A percentile compares a stretch with the other conserved stretches of the same genome.
phyloP scores from a whole-genome alignment of 2,888 invertebrate genomes.

The Phaedon cochleariae region DNA sequence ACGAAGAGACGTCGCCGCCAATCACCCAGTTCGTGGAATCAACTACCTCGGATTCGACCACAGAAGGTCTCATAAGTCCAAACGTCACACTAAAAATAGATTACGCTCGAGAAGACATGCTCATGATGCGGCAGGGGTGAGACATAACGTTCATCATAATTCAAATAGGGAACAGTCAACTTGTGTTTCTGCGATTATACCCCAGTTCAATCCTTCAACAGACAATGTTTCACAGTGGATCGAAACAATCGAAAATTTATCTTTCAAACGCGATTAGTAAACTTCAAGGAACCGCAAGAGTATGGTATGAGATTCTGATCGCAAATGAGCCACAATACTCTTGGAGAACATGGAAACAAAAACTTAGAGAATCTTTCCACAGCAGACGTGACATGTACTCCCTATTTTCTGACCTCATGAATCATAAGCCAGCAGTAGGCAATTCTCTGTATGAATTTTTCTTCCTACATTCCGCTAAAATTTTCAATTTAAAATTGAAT shows the following conservation, averaged over 20 bases:
- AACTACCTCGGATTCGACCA: too few relatives aligned
- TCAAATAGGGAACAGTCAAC: too few relatives aligned
- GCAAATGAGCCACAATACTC: conserved; percentile 21
- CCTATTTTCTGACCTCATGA: conserved; percentile 32
- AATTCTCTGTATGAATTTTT: conserved; percentile 9
- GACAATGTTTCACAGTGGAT: too few relatives aligned
- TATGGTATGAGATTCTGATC: conserved; percentile 35
- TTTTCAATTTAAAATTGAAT: conserved; percentile 31
- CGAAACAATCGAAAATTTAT: background rate
- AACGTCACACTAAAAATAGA: too few relatives aligned
- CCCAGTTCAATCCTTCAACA: too few relatives aligned
- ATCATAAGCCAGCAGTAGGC: conserved; percentile 30
- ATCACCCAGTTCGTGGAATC: too few relatives aligned
- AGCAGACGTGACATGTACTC: conserved; percentile 21
- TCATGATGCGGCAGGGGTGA: too few relatives aligned
- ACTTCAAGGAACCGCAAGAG: conserved; percentile 25
- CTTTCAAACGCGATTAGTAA: conserved; percentile 34
- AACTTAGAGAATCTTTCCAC: conserved; percentile 23
- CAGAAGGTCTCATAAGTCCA: too few relatives aligned
- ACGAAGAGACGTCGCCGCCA: too few relatives aligned
- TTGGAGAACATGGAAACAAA: conserved; percentile 34
- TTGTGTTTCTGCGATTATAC: too few relatives aligned
- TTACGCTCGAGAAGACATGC: too few relatives aligned
- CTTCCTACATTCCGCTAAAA: conserved; percentile 34
- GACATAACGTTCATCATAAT: too few relatives aligned